A percentile compares a stretch with the other conserved stretches of the same genome.
These are phyloP conservation scores for Sciurus niger DNA, from an alignment of 2,113 vertebrate genomes.

Conservation along the genomic window DNA sequence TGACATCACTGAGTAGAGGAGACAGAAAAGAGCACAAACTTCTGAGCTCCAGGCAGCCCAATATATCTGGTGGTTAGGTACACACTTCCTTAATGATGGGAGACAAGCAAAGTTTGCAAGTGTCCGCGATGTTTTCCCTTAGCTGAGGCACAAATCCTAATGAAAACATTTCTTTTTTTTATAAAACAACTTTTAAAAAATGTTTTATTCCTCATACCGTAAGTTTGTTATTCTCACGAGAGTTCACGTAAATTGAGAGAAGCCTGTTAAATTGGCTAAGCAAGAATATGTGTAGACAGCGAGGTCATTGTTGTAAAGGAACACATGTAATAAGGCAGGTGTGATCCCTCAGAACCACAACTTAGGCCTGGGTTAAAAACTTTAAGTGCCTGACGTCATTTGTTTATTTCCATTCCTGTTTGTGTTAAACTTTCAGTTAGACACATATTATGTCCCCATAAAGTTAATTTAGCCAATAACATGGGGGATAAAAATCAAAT, in stretches of 20 bases:
- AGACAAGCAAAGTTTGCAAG: neutral
- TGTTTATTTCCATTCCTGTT: neutral
- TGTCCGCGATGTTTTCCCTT: neutral
- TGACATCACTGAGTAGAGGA: neutral
- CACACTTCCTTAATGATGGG: neutral
- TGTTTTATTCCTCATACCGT: neutral
- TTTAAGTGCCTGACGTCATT: neutral
- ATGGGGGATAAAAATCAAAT: neutral
- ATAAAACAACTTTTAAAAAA: neutral
- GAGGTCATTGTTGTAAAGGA: neutral
- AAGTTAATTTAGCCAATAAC: neutral
- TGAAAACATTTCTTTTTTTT: conserved; percentile 16
- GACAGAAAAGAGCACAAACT: neutral
- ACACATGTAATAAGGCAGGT: neutral
- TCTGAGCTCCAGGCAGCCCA: no score
- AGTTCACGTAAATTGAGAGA: neutral
- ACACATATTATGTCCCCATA: neutral
- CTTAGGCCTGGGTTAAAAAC: neutral
- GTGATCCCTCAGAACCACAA: neutral
- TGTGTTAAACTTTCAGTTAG: neutral
- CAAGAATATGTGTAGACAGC: neutral
- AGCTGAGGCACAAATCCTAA: neutral
- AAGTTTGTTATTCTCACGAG: neutral
- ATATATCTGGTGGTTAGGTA: neutral
- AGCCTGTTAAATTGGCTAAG: neutral